Base-by-base conservation (phyloP, 2,113 vertebrate species). In the Engraulis encrasicolus region DNA sequence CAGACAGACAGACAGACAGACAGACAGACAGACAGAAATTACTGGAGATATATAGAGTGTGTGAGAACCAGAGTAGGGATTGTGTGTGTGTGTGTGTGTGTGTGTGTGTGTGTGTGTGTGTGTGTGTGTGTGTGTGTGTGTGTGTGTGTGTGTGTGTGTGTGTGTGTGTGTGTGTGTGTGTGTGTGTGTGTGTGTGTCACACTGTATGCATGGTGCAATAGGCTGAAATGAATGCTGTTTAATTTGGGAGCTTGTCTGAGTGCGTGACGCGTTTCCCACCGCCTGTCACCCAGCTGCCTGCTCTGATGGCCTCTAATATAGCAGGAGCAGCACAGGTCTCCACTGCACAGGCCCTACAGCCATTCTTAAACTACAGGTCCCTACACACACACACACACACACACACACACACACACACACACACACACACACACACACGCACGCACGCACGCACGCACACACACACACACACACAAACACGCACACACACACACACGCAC, bases 31-130 rank as follows among this genome's bases (percentile, higher is more conserved):
- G 3, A 5, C 4, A 5, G 40, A 5, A 9, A 5, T n/a, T n/a
- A n/a, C n/a, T n/a, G 40, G 40, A 5, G 40, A 5, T 45, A 9
- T 45, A 9, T 45, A 5, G 40, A 5, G 40, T 45, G 40, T 45
- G 66, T 31, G 11, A 14, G 23, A 66, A 66, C 23, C 58, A 66
- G 58, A 11, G 23, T 12, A 14, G 9, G 19, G 58, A 9, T 20
- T 61, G 58, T 61, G 58, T 61, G 58, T 61, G 20, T 61, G 66
- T 74, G 66, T 74, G 66, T 74, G 66, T 36, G 66, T 71, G 23
- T 71, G 23, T 71, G 23, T 34, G 27, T 34, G 66, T 34, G 27
- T 34, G 66, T 34, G 23, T 34, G 23, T 4, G 11, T 71, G 66
- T 34, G 27, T 71, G 66, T 71, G 27, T 17, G 27, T 74, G 14